Percentiles rank a stretch among this genome's conserved stretches.
Evolutionary conservation across 30 jellyfish, hydroid and myxozoan species (phyloP).

Genomic region (Mastigias papua): DNA sequence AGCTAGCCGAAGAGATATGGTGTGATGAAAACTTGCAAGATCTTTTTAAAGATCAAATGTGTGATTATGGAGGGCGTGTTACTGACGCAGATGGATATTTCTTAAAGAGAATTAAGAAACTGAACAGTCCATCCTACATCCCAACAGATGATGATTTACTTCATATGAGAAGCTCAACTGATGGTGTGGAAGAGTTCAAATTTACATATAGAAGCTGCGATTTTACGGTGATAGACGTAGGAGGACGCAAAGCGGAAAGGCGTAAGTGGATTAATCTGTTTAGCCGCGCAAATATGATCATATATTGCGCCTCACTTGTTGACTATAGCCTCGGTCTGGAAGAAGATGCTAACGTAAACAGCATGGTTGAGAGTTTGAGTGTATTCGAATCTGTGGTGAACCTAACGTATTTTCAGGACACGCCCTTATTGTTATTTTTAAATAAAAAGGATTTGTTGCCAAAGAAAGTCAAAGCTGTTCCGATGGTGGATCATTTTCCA

Average conservation of each 20-base stretch:
- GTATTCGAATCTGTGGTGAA: constrained; percentile 67
- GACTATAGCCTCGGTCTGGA: constrained; percentile 48
- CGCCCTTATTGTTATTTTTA: constrained; percentile 55
- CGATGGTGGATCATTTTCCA: constrained; percentile 27
- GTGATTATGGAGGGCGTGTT: constrained; percentile 42
- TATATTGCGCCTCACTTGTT: constrained; percentile 55
- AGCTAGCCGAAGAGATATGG: constrained; percentile 62
- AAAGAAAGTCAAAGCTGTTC: constrained; percentile 58
- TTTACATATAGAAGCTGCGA: constrained; percentile 43
- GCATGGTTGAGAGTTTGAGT: constrained; percentile 57
- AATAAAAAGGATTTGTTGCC: constrained; percentile 51
- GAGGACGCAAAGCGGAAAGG: constrained; percentile 61
- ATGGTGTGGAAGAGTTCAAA: constrained; percentile 57
- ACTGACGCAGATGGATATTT: constrained; percentile 58
- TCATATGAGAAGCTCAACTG: constrained; percentile 48
- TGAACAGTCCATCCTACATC: constrained; percentile 42
- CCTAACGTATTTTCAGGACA: constrained; percentile 56
- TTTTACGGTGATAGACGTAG: constrained; percentile 40
- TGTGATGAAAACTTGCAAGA: constrained; percentile 52
- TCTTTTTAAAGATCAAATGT: constrained; percentile 32
- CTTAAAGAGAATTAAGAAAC: constrained; percentile 29
- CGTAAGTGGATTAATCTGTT: constrained; percentile 55
- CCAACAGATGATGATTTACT: constrained; percentile 59
- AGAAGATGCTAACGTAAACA: constrained; percentile 48
- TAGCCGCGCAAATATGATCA: constrained; percentile 61